Percentiles rank a stretch among this genome's conserved stretches.
phyloP scores from a whole-genome alignment of 2,797 vertebrate genomes.

The Sandelia bainsii region DNA sequence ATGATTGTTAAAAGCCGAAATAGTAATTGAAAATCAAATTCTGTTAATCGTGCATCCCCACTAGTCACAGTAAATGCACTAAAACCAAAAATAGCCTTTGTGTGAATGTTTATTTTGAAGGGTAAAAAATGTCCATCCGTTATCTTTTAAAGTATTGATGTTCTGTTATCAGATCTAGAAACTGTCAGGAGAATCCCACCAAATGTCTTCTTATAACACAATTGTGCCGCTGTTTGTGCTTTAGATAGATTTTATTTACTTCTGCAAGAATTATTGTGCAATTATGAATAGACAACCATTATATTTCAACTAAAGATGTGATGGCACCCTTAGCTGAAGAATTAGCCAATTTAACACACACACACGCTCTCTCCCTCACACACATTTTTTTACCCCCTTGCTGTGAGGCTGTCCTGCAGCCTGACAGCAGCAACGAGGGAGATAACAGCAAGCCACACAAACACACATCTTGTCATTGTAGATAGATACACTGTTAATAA shows the following conservation, averaged over 20 bases:
- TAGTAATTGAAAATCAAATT: not conserved
- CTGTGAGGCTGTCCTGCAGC: constrained; percentile 75
- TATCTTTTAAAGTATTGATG: not conserved
- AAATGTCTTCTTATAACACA: no score
- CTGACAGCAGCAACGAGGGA: constrained; percentile 75
- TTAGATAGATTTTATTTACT: not conserved
- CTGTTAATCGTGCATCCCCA: not conserved
- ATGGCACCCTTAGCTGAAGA: constrained; percentile 59
- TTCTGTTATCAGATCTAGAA: not conserved
- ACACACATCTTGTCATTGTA: constrained; percentile 71
- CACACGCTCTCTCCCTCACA: constrained; percentile 25
- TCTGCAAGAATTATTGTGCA: constrained; percentile 8
- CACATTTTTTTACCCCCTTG: constrained; percentile 37
- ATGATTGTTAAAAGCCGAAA: no score
- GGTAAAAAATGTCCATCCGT: no score
- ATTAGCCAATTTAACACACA: constrained; percentile 48
- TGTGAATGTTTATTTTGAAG: no score
- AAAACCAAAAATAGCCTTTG: no score
- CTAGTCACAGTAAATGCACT: no score
- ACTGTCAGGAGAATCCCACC: no score
- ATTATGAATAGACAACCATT: constrained; percentile 28
- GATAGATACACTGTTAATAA: constrained; percentile 70
- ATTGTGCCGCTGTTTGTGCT: not conserved
- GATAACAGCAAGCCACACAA: constrained; percentile 75
- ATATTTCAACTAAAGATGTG: constrained; percentile 48